Percentiles rank a stretch among this genome's conserved stretches.
Evolutionary conservation across 2,888 invertebrate species (phyloP).

Genomic region (Ferdinandea cuprea): DNA sequence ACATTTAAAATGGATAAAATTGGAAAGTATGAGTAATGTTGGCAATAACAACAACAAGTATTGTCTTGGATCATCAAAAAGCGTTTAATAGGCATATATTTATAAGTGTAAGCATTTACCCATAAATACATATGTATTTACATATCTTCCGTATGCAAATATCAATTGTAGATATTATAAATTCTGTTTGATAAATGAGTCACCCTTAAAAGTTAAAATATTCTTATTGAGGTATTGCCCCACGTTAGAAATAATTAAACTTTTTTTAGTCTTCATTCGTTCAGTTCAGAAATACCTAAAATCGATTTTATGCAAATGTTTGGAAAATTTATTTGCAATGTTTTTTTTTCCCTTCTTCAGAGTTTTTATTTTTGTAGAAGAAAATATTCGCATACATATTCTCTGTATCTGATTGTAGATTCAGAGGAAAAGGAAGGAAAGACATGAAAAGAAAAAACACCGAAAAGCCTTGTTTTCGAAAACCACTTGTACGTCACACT

Average conservation of each 20-base stretch:
- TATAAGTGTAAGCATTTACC: too few relatives aligned
- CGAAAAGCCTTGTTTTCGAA: conserved; percentile 34
- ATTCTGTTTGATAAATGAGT: conserved; percentile 58
- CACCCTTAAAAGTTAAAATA: conserved; percentile 56
- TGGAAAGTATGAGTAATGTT: too few relatives aligned
- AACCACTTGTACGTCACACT: conserved; percentile 25
- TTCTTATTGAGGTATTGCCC: conserved; percentile 48
- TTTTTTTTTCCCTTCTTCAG: conserved; percentile 38
- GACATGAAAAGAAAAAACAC: conserved; percentile 21
- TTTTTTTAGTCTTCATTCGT: conserved; percentile 51
- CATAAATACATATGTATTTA: neutral
- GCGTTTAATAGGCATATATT: too few relatives aligned
- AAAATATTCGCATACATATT: conserved; percentile 19
- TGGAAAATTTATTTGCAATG: conserved; percentile 60
- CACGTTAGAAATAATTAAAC: conserved; percentile 63
- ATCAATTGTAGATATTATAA: conserved; percentile 42
- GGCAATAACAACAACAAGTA: too few relatives aligned
- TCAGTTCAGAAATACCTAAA: conserved; percentile 59
- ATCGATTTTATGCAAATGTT: conserved; percentile 73
- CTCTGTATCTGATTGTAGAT: conserved; percentile 19
- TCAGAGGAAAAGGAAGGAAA: conserved; percentile 21
- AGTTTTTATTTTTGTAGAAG: conserved; percentile 62
- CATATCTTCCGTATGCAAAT: conserved; percentile 4
- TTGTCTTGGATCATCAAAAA: too few relatives aligned
- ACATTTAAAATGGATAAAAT: too few relatives aligned